Base-by-base conservation (phyloP, 2,113 vertebrate species). In the Oryzias melastigma region DNA sequence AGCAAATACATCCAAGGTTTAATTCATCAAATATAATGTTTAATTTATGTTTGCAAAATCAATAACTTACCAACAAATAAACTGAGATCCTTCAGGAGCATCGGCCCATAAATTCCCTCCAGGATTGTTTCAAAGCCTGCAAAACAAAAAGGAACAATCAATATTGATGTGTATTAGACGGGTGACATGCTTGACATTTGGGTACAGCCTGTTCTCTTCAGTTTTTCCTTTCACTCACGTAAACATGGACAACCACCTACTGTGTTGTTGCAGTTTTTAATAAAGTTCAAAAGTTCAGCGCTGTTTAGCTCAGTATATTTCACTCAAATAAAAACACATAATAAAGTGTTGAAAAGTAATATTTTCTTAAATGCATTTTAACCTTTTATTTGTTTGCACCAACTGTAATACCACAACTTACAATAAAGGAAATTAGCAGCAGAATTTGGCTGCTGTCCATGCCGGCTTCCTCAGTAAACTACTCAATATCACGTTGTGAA, bases 111-210 rank as follows among this genome's bases (percentile, higher is more conserved):
- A 90, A 99, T 94, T 88, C 96, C 97, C 93, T 98, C 96, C 91
- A 99, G 93, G 88, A 98, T 98, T 91, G 95, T 97, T 93, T 99
- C 97, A 92, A 99, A 97, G 82, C 97, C 97, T 99, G 88, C 66
- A 91, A 90, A 52, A 84, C 81, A 78, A 65, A 66, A 58, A 58
- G 0, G 22, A 22, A 77, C 44, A 60, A 20, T 75, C 25, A 61
- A 25, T 22, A 2, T 15, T 48, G 17, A 25, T 14, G 1, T 4
- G 0, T 53, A 62, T 10, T 52, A 6, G 7, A 10, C 13, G 18
- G 13, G 35, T 18, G 13, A 53, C 10, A 1, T 40, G 3, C 5
- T 7, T 43, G 8, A 46, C 15, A 49, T n/a, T 12, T 4, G 1
- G 1, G 7, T 46, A 27, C 22, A 53, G 7, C 12, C 47, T 47